Conservation (phyloP, 2,113 vertebrate species). For the Myotis davidii region DNA sequence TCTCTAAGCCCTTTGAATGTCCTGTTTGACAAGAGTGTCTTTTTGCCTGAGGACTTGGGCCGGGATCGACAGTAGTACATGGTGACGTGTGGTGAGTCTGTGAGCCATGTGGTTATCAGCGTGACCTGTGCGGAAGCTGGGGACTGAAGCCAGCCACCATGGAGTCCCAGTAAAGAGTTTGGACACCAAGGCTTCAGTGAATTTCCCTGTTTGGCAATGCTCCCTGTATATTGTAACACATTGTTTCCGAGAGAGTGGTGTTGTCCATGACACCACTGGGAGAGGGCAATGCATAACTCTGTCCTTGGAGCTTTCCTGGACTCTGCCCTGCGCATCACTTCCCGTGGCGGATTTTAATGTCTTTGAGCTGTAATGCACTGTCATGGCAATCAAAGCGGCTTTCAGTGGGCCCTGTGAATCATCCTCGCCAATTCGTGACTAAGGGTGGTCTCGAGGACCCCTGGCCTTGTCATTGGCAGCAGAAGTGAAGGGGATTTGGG, state of each 20-base stretch:
- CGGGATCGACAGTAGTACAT: not conserved
- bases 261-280: not conserved
- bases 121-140: not conserved
- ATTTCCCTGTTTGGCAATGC: not conserved
- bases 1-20: not conserved
- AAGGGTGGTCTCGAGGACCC: not conserved
- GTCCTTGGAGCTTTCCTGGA: not conserved
- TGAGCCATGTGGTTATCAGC: not conserved
- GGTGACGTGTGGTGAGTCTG: not conserved
- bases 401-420: not conserved
- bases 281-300: not conserved
- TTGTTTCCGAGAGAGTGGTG: not conserved
- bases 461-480: not conserved
- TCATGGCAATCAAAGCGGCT: not conserved
- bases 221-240: fast-evolving
- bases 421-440: not conserved
- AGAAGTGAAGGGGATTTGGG: not conserved
- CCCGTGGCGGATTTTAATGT: not conserved
- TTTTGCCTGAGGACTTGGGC: not conserved
- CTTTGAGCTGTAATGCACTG: not conserved
- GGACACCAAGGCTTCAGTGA: not conserved
- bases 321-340: not conserved
- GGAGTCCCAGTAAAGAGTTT: not conserved
- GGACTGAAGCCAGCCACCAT: not conserved
- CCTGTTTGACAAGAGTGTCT: not conserved